phyloP scores from a whole-genome alignment of 2,113 vertebrate species.

The Psittacus erithacus region DNA sequence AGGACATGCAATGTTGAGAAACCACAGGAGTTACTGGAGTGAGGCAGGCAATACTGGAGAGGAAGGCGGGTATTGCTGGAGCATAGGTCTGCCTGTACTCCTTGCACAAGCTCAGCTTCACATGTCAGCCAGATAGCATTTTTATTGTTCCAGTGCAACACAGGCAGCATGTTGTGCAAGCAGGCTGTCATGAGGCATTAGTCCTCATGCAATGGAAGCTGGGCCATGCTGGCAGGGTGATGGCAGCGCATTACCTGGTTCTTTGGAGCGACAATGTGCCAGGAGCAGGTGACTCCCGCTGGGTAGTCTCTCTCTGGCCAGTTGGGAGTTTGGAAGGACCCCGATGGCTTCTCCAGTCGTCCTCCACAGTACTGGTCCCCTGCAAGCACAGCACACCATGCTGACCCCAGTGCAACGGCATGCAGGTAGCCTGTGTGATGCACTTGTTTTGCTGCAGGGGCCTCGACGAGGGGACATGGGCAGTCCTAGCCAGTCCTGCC shows the following conservation, averaged over 20 bases:
- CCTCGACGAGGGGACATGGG: rapidly evolving
- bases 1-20: background rate
- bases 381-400: conserved; percentile 53
- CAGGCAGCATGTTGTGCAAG: rapidly evolving
- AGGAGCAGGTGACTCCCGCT: conserved; percentile 92
- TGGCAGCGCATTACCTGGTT: conserved; percentile 83
- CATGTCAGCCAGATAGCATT: rapidly evolving
- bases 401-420: background rate
- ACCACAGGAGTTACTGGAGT: background rate
- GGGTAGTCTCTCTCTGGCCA: conserved; percentile 98
- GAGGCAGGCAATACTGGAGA: rapidly evolving
- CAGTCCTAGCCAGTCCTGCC: background rate
- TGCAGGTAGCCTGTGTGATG: rapidly evolving
- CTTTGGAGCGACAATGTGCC: conserved; percentile 94
- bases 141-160: rapidly evolving
- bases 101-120: background rate
- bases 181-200: rapidly evolving
- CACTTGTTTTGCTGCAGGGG: no score
- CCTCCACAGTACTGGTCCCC: conserved; percentile 99
- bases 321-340: conserved; percentile 94
- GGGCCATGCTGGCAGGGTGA: rapidly evolving
- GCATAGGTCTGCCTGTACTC: rapidly evolving
- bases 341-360: conserved; percentile 84
- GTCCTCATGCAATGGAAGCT: background rate
- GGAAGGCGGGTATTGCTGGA: rapidly evolving